phyloP scores from a whole-genome alignment of 2,888 invertebrate species.

The Netelia virgata region DNA sequence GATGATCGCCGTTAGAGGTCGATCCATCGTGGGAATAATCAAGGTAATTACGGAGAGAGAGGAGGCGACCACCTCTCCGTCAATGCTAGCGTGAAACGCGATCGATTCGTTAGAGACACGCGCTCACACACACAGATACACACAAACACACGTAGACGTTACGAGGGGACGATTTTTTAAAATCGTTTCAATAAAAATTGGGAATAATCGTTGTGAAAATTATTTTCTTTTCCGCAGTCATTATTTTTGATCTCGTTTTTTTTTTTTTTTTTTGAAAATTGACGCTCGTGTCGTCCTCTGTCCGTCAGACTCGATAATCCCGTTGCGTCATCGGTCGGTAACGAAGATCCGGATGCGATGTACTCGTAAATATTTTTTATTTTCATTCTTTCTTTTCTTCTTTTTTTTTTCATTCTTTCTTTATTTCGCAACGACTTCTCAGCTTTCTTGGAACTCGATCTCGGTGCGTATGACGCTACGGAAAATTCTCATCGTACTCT shows the following conservation, averaged over 20 bases:
- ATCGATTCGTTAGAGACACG: slow-evolving; percentile 39
- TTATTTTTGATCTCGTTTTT: neutral
- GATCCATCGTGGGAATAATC: slow-evolving; percentile 82
- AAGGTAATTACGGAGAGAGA: slow-evolving; percentile 84
- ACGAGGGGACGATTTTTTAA: no score
- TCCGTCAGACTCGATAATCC: no score
- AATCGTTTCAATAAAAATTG: no score
- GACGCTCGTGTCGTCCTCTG: neutral
- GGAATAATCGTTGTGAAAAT: neutral
- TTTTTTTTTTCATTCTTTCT: no score
- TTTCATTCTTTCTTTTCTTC: no score
- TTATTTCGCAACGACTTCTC: no score
- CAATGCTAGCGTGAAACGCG: slow-evolving; percentile 80
- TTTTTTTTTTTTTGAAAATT: neutral
- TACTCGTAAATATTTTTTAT: no score
- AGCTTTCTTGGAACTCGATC: no score
- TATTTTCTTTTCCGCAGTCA: neutral
- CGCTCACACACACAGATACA: slow-evolving; percentile 9
- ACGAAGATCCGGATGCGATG: no score
- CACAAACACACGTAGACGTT: neutral
- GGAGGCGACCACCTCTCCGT: slow-evolving; percentile 83
- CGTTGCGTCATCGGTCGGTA: no score
- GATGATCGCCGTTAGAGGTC: slow-evolving; percentile 73
- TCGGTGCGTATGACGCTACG: no score
- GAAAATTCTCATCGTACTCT: no score